Evolutionary conservation across 2,797 vertebrate genomes (phyloP).

Genomic region (Anisognathus igniventris): DNA sequence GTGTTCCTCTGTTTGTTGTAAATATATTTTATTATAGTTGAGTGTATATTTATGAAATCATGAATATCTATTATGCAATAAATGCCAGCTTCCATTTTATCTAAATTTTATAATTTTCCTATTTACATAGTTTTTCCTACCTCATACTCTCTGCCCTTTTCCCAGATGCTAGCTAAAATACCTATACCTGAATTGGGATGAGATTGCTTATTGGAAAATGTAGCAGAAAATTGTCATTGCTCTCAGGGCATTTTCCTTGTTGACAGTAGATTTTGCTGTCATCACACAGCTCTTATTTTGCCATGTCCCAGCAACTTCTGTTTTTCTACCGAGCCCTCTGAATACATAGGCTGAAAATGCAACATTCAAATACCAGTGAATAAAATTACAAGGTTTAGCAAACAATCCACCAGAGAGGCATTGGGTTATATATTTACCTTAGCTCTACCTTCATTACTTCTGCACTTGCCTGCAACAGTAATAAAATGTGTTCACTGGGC

Average conservation of each 20-base stretch:
- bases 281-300: not conserved
- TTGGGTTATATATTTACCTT: slow-evolving; percentile 46
- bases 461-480: slow-evolving; percentile 20
- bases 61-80: not conserved
- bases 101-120: not conserved
- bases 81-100: not conserved
- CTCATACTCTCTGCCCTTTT: not conserved
- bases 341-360: slow-evolving; percentile 14
- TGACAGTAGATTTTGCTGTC: not conserved
- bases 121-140: not conserved
- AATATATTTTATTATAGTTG: not conserved
- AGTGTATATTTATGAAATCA: not conserved
- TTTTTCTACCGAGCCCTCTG: not conserved
- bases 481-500: slow-evolving; percentile 44
- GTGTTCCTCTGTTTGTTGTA: not conserved
- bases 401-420: slow-evolving; percentile 38
- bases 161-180: not conserved
- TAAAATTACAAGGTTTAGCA: slow-evolving; percentile 49
- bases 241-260: not conserved
- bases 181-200: not conserved
- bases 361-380: slow-evolving; percentile 4
- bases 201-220: not conserved
- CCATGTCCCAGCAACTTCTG: not conserved
- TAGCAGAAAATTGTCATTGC: not conserved
- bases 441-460: slow-evolving; percentile 45